Conservation (phyloP, 2,113 vertebrate species). For the Okapia johnstoni region DNA sequence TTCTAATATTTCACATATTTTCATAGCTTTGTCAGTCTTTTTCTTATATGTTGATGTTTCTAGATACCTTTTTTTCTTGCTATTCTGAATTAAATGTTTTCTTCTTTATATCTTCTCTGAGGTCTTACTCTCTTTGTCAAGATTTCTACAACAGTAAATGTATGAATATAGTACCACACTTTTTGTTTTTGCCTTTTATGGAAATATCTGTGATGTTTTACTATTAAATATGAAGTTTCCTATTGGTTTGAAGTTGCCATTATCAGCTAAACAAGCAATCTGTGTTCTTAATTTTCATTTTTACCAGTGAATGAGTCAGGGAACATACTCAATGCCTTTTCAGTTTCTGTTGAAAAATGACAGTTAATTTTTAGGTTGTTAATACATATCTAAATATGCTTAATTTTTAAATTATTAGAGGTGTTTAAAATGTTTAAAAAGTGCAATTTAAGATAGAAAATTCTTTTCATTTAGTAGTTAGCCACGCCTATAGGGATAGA, state of each 20-base stretch:
- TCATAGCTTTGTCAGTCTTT: not conserved
- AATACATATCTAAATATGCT: not conserved
- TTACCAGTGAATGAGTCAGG: not conserved
- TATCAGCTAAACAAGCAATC: not conserved
- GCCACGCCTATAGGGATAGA: not conserved
- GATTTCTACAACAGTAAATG: not conserved
- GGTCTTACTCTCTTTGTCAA: not conserved
- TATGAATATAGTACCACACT: not conserved
- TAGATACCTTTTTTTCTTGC: not conserved
- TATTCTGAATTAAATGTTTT: conserved; percentile 7
- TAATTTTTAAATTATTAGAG: not conserved
- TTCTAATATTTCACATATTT: conserved; percentile 8
- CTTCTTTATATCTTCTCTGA: not conserved
- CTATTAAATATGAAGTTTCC: not conserved
- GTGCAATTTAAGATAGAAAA: not conserved
- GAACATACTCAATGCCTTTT: not conserved
- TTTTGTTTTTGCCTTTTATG: conserved; percentile 11
- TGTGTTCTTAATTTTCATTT: conserved; percentile 21
- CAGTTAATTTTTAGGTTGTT: conserved; percentile 16
- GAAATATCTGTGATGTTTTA: not conserved
- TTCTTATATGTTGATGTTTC: not conserved
- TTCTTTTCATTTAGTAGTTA: conserved; percentile 9
- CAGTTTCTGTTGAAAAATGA: conserved; percentile 7
- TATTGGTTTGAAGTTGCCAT: not conserved
- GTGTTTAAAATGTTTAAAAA: not conserved